Evolutionary conservation across 2,888 invertebrate genomes (phyloP).

Genomic region (Lasioglossum villosulum): DNA sequence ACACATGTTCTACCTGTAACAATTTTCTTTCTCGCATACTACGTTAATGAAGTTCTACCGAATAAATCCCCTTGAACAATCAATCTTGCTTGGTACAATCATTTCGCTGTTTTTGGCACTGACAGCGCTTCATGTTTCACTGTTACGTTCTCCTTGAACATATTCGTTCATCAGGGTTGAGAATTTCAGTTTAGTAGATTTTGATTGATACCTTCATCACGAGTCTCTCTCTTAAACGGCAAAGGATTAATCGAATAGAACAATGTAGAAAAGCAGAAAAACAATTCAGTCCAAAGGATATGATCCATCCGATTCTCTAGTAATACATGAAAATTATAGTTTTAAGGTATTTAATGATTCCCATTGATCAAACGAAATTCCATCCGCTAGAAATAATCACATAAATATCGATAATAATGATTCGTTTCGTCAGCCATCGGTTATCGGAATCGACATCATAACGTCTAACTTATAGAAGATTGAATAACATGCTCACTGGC

Average conservation of each 20-base stretch:
- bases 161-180: neutral
- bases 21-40: slow-evolving; percentile 32
- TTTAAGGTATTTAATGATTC: neutral
- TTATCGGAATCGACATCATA: neutral
- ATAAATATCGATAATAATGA: neutral
- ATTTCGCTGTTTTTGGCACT: slow-evolving; percentile 2
- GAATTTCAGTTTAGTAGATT: neutral
- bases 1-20: slow-evolving; percentile 37
- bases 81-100: slow-evolving; percentile 22
- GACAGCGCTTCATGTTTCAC: neutral
- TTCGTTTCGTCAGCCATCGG: neutral
- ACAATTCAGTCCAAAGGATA: neutral
- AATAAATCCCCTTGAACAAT: slow-evolving; percentile 22
- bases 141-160: neutral
- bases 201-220: too few relatives aligned
- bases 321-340: neutral
- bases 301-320: neutral
- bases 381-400: neutral
- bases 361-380: neutral
- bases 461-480: slow-evolving; percentile 5
- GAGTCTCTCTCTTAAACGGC: too few relatives aligned
- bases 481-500: neutral
- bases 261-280: neutral
- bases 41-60: slow-evolving; percentile 33
- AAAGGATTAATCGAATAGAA: neutral